Conservation (phyloP, 2,113 vertebrate species). For the Plecotus auritus region DNA sequence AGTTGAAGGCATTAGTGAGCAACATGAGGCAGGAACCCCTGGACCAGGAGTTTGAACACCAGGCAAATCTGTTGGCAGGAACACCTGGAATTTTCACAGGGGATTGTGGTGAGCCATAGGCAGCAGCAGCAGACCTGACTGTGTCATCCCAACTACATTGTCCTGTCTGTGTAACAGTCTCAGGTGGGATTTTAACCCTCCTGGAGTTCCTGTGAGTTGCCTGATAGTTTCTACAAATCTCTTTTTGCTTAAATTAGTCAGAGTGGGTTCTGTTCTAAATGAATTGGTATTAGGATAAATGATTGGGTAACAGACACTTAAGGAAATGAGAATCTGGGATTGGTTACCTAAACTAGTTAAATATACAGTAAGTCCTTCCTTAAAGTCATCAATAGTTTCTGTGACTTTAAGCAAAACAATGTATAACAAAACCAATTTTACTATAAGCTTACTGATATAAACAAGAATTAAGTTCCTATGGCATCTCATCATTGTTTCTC, state of each 20-base stretch:
- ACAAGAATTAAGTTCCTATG: background rate
- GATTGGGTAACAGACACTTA: background rate
- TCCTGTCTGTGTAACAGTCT: background rate
- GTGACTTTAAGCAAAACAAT: background rate
- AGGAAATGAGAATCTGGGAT: slow-evolving; percentile 17
- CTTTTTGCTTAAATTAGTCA: background rate
- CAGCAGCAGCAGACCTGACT: background rate
- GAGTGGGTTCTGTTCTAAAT: background rate
- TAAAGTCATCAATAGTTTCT: background rate
- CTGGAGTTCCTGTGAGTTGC: background rate
- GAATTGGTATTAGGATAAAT: background rate
- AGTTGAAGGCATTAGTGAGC: background rate
- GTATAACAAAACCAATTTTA: background rate
- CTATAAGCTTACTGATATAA: background rate
- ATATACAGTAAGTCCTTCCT: background rate
- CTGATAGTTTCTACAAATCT: background rate
- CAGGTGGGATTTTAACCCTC: background rate
- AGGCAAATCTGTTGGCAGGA: background rate
- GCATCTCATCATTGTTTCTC: background rate
- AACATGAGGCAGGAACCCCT: background rate
- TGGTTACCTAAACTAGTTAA: background rate
- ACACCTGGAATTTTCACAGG: background rate
- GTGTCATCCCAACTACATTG: background rate
- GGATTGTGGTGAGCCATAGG: background rate
- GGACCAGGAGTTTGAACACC: background rate